Evolutionary conservation across 2,113 vertebrate species (phyloP).

Genomic region (Lophura nycthemera): DNA sequence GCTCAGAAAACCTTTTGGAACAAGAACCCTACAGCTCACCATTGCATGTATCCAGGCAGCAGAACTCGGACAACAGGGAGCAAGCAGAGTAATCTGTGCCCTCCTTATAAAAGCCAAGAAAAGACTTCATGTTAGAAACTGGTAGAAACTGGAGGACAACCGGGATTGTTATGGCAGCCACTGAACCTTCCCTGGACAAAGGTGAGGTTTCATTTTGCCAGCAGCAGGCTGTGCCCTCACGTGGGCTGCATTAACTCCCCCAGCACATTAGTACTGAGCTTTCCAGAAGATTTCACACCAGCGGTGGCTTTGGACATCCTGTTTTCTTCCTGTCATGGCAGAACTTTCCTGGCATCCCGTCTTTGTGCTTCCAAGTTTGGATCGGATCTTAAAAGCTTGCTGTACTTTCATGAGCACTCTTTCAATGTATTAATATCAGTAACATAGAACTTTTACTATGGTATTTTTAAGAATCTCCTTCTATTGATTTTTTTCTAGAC

Average conservation of each 20-base stretch:
- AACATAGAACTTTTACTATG: too few relatives aligned
- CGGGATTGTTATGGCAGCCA: not conserved
- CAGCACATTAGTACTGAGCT: rapidly evolving
- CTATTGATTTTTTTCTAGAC: not conserved
- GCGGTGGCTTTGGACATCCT: rapidly evolving
- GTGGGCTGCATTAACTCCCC: not conserved
- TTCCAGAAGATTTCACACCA: not conserved
- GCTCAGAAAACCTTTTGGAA: not conserved
- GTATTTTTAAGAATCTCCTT: too few relatives aligned
- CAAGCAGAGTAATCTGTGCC: rapidly evolving
- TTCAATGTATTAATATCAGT: not conserved
- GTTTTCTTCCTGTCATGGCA: rapidly evolving
- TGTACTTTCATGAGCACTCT: not conserved
- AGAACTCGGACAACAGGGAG: not conserved
- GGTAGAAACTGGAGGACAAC: not conserved
- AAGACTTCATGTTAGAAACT: not conserved
- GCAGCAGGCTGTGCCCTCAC: rapidly evolving
- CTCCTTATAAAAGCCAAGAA: not conserved
- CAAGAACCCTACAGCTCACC: rapidly evolving
- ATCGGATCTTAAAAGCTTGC: not conserved
- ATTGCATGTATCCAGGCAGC: rapidly evolving
- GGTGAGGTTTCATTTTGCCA: not conserved
- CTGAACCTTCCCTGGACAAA: not conserved
- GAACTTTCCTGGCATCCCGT: not conserved
- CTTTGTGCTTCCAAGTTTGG: not conserved